phyloP scores from a whole-genome alignment of 2,113 vertebrate species.

The Reinhardtius hippoglossoides region DNA sequence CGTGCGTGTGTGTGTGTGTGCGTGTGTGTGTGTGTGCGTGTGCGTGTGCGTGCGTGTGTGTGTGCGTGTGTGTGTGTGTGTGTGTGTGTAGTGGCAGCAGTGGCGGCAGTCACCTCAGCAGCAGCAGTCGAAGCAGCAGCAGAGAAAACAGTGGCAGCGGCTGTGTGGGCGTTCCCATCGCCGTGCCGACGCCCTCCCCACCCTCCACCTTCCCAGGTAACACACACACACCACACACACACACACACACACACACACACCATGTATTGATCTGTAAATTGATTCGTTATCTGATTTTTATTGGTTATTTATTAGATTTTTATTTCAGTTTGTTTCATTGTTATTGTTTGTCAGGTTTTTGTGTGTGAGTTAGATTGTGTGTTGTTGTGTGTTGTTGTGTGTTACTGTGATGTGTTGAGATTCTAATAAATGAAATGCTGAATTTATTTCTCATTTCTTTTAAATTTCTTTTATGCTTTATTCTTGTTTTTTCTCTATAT shows the following conservation, averaged over 20 bases:
- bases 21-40: not conserved
- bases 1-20: constrained; percentile 65
- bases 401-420: not conserved
- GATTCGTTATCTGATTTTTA: too few species aligned
- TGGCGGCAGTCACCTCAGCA: constrained; percentile 92
- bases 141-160: constrained; percentile 96
- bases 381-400: too few species aligned
- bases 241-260: not conserved
- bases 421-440: not conserved
- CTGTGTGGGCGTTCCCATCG: constrained; percentile 92
- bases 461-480: too few species aligned
- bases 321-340: too few species aligned
- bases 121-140: constrained; percentile 92
- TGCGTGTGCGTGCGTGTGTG: constrained; percentile 32
- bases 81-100: constrained; percentile 91
- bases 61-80: constrained; percentile 63
- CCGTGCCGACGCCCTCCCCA: constrained; percentile 94
- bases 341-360: too few species aligned
- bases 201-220: constrained; percentile 95
- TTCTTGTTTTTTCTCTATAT: too few species aligned
- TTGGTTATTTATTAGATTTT: too few species aligned
- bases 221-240: constrained; percentile 65
- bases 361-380: too few species aligned
- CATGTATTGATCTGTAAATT: too few species aligned
- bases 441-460: too few species aligned